phyloP scores from a whole-genome alignment of 2,888 invertebrate species.

The Andrena dorsata region DNA sequence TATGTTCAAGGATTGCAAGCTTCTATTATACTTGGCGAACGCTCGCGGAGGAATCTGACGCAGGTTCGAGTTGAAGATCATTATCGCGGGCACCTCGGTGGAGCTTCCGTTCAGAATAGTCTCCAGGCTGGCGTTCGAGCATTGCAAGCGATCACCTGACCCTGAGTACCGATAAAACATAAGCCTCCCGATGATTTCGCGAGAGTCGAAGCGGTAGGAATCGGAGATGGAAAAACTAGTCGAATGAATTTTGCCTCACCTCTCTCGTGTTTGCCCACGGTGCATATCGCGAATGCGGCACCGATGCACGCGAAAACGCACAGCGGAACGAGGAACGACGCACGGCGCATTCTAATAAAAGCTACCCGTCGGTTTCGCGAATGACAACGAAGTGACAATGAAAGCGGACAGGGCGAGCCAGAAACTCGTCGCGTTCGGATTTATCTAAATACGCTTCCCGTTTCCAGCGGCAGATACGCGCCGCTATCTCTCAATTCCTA shows the following conservation, averaged over 20 bases:
- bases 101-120: slow-evolving; percentile 57
- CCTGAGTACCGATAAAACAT: slow-evolving; percentile 50
- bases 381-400: slow-evolving; percentile 33
- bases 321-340: slow-evolving; percentile 49
- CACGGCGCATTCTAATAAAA: slow-evolving; percentile 56
- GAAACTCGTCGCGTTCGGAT: slow-evolving; percentile 30
- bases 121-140: slow-evolving; percentile 69
- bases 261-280: slow-evolving; percentile 66
- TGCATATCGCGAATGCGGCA: slow-evolving; percentile 65
- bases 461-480: slow-evolving; percentile 41
- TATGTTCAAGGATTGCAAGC: slow-evolving; percentile 71
- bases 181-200: background rate
- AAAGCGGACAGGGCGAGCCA: slow-evolving; percentile 21
- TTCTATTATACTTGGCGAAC: slow-evolving; percentile 66
- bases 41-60: slow-evolving; percentile 59
- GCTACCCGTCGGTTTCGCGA: slow-evolving; percentile 38
- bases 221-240: background rate
- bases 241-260: slow-evolving; percentile 66
- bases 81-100: slow-evolving; percentile 59
- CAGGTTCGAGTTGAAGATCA: slow-evolving; percentile 74
- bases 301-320: slow-evolving; percentile 58
- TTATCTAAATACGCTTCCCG: slow-evolving; percentile 66
- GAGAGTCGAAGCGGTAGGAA: background rate
- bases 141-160: slow-evolving; percentile 70
- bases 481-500: slow-evolving; percentile 51